A percentile compares a stretch with the other conserved stretches of the same genome.
phyloP scores from a whole-genome alignment of 92 coral and sea anemone genomes.

The Parazoanthus swiftii region DNA sequence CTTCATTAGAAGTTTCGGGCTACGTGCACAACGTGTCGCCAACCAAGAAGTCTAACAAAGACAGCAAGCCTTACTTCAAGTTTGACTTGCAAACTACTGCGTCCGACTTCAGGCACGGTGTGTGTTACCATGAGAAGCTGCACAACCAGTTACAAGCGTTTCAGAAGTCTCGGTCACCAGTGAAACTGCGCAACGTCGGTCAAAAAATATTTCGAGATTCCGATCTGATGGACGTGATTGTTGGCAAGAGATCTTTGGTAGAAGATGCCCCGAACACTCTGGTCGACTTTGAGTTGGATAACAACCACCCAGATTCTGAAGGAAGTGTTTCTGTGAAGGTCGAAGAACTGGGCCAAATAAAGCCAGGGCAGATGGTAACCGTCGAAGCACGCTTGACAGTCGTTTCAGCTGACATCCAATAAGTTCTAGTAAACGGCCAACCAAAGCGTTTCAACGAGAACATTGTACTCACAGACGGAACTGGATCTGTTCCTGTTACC shows the following conservation, averaged over 20 bases:
- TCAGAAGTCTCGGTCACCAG: not conserved
- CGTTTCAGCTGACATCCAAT: not conserved
- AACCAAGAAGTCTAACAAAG: not conserved
- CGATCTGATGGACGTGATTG: not conserved
- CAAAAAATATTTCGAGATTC: not conserved
- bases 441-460: not conserved
- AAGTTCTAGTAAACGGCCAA: not conserved
- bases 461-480: not conserved
- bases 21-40: not conserved
- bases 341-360: not conserved
- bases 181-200: not conserved
- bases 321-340: not conserved
- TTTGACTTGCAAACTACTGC: not conserved
- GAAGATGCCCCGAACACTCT: constrained; percentile 5
- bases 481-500: constrained; percentile 15
- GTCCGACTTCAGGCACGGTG: not conserved
- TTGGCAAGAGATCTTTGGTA: not conserved
- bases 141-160: not conserved
- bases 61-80: not conserved
- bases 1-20: not conserved
- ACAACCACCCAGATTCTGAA: not conserved
- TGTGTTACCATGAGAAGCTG: not conserved
- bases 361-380: not conserved
- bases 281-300: not conserved
- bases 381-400: not conserved